phyloP scores from a whole-genome alignment of 2,797 vertebrate species.

The Argyrosomus regius region DNA sequence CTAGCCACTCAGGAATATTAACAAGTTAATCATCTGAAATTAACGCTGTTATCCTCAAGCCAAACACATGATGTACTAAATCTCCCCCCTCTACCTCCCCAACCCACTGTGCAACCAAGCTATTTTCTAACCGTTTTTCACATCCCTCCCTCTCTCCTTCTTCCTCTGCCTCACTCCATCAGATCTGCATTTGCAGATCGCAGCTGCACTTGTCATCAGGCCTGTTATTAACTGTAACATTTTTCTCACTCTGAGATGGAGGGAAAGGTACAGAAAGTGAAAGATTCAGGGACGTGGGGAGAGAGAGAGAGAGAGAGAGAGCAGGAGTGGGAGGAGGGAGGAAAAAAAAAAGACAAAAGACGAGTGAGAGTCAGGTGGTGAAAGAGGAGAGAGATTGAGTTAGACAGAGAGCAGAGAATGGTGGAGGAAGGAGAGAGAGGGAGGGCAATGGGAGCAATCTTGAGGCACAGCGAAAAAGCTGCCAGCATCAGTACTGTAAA shows the following conservation, averaged over 20 bases:
- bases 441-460: conserved; percentile 36
- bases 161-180: conserved; percentile 45
- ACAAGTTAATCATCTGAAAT: conserved; percentile 84
- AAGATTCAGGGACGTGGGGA: conserved; percentile 22
- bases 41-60: conserved; percentile 72
- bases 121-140: conserved; percentile 43
- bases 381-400: conserved; percentile 53
- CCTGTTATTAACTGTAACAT: conserved; percentile 73
- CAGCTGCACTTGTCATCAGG: conserved; percentile 79
- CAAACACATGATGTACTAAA: conserved; percentile 57
- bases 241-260: conserved; percentile 52
- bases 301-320: conserved; percentile 10
- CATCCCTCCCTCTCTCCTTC: conserved; percentile 25
- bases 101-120: conserved; percentile 42
- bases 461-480: conserved; percentile 20
- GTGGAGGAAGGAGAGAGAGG: conserved; percentile 24
- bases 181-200: conserved; percentile 65
- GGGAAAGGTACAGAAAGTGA: conserved; percentile 38
- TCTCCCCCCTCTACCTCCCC: not conserved
- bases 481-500: conserved; percentile 53
- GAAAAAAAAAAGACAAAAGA: conserved; percentile 24
- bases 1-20: conserved; percentile 75
- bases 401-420: conserved; percentile 36
- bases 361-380: conserved; percentile 49
- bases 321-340: not conserved